phyloP scores from a whole-genome alignment of 2,888 invertebrate species.

The Formica aserva region DNA sequence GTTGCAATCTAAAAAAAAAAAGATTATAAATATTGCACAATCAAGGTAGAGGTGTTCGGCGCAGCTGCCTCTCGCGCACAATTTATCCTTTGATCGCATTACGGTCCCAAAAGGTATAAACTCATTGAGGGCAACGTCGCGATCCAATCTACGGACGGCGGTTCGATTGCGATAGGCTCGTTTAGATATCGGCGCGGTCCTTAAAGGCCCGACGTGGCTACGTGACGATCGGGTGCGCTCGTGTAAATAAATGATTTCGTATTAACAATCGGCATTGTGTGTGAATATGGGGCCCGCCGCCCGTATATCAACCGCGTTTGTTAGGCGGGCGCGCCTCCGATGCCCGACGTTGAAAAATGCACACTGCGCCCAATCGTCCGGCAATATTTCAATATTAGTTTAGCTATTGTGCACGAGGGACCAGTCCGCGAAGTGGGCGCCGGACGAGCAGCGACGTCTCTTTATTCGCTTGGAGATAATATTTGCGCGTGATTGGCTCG shows the following conservation, averaged over 20 bases:
- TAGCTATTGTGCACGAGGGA: slow-evolving; percentile 80
- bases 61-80: slow-evolving; percentile 50
- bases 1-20: slow-evolving; percentile 42
- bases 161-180: slow-evolving; percentile 48
- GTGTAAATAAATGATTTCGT: slow-evolving; percentile 80
- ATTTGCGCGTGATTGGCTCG: slow-evolving; percentile 71
- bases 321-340: slow-evolving; percentile 81
- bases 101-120: slow-evolving; percentile 63
- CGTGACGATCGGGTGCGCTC: slow-evolving; percentile 68
- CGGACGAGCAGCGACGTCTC: slow-evolving; percentile 30
- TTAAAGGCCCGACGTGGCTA: slow-evolving; percentile 32
- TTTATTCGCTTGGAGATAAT: slow-evolving; percentile 63
- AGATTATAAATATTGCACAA: slow-evolving; percentile 65
- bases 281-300: slow-evolving; percentile 44
- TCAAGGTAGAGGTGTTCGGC: slow-evolving; percentile 59
- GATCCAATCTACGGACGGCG: slow-evolving; percentile 52
- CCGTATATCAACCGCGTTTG: slow-evolving; percentile 82
- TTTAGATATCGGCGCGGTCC: slow-evolving; percentile 50
- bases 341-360: slow-evolving; percentile 83
- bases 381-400: slow-evolving; percentile 85
- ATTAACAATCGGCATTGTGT: slow-evolving; percentile 78
- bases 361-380: slow-evolving; percentile 78
- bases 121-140: slow-evolving; percentile 63
- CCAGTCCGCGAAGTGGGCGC: slow-evolving; percentile 58
- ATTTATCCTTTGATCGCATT: slow-evolving; percentile 70